Evolutionary conservation across 2,888 invertebrate species (phyloP), one percentile per base, ranked within the genome.

Genomic region (Heliconius sara): DNA sequence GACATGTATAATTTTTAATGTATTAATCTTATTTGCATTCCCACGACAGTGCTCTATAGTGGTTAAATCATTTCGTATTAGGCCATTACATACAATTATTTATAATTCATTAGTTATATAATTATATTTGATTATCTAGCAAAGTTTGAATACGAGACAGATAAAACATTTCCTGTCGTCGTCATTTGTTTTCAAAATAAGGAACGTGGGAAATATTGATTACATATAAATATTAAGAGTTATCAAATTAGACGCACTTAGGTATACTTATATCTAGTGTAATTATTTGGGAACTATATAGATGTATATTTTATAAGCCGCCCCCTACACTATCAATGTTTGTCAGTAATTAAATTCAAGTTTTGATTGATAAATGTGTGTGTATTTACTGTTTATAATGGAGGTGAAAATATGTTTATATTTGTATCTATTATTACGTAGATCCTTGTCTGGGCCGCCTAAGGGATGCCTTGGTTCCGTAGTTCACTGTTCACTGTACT

Each of bases 161-260:
- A 83, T 82, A 85, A 83, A 82, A 81, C 39, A 81, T 84, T 85
- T 85, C 84, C 84, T 84, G 79, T 77, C 73, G 67, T 70, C 12
- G 70, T 78, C 79, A 79, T 86, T 85, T 79, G 75, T 79, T 82
- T 81, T 73, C 19, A 79, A 82, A 85, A 84, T 84, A 71, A 83
- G 81, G 84, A 83, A 82, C 86, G 87, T 88, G 87, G 85, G 87
- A 88, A 86, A 81, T 80, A 82, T 83, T 73, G 77, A 83, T 84
- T 76, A 60, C 3, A 30, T 47, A 52, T n/a, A 71, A 47, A 63
- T 60, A 77, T 72, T 47, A 27, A 0, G 39, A 27, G n/a, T 60
- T 77, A 71, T 72, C 63, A 71, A 25, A 12, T 25, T 25, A 16
- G 25, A 70, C 16, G 1, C 3, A 3, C 43, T 43, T 70, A 39